phyloP scores from a whole-genome alignment of 1,140 invertebrate species.

The Zaprionus taronus region DNA sequence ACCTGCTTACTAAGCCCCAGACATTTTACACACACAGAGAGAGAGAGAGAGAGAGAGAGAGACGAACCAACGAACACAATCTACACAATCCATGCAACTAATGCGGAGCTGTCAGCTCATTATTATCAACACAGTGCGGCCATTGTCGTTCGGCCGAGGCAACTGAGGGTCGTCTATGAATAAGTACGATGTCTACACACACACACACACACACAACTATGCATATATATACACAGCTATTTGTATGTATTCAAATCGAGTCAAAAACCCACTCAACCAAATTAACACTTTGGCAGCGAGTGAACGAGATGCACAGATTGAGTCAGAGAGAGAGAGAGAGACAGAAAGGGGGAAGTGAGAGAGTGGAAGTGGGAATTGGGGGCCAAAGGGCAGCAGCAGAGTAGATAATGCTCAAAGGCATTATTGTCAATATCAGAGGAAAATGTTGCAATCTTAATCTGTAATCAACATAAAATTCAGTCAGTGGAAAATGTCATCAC shows the following conservation, averaged over 20 bases:
- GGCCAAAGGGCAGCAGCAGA: constrained; percentile 54
- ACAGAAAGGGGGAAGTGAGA: not conserved
- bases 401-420: constrained; percentile 68
- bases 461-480: constrained; percentile 83
- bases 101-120: constrained; percentile 81
- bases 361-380: constrained; percentile 13
- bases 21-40: constrained; percentile 67
- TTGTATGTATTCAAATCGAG: constrained; percentile 72
- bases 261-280: constrained; percentile 82
- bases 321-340: constrained; percentile 5
- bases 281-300: constrained; percentile 69
- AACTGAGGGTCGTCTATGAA: constrained; percentile 13
- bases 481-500: constrained; percentile 80
- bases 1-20: constrained; percentile 78
- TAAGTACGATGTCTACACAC: constrained; percentile 25
- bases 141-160: constrained; percentile 36
- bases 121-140: constrained; percentile 76
- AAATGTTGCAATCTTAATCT: constrained; percentile 82
- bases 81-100: constrained; percentile 70
- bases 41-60: not conserved
- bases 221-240: constrained; percentile 5
- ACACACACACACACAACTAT: constrained; percentile 4
- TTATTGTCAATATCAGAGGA: constrained; percentile 77
- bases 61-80: constrained; percentile 37
- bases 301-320: constrained; percentile 13